phyloP scores from a whole-genome alignment of 2,113 vertebrate genomes.

The Chrysemys picta region DNA sequence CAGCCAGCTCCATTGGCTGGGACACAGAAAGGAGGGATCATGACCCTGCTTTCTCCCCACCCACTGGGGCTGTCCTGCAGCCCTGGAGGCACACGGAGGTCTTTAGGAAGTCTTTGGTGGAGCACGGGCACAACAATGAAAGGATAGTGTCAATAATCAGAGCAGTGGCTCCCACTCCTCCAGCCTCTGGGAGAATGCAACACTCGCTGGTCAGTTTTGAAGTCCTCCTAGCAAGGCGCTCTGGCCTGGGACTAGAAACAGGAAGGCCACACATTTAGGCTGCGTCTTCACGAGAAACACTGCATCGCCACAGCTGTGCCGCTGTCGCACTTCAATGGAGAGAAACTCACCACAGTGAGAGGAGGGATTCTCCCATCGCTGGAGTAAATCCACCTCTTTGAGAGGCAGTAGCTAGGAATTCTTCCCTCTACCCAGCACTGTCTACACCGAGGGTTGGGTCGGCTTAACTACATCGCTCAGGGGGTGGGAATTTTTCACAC shows the following conservation, averaged over 20 bases:
- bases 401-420: neutral
- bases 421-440: neutral
- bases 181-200: neutral
- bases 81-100: neutral
- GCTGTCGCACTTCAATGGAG: too few relatives aligned
- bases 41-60: neutral
- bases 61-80: neutral
- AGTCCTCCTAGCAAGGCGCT: neutral
- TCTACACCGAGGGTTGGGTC: neutral
- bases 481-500: neutral
- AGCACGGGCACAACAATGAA: neutral
- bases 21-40: neutral
- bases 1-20: neutral
- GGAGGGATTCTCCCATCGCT: too few relatives aligned
- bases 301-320: too few relatives aligned
- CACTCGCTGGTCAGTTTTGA: neutral
- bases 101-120: neutral
- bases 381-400: too few relatives aligned
- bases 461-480: neutral
- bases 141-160: neutral
- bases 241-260: neutral
- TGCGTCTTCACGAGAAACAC: too few relatives aligned
- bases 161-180: neutral
- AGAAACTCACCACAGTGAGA: too few relatives aligned
- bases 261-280: too few relatives aligned